phyloP scores from a whole-genome alignment of 2,113 vertebrate species.

The Mesoclemmys tuberculata region DNA sequence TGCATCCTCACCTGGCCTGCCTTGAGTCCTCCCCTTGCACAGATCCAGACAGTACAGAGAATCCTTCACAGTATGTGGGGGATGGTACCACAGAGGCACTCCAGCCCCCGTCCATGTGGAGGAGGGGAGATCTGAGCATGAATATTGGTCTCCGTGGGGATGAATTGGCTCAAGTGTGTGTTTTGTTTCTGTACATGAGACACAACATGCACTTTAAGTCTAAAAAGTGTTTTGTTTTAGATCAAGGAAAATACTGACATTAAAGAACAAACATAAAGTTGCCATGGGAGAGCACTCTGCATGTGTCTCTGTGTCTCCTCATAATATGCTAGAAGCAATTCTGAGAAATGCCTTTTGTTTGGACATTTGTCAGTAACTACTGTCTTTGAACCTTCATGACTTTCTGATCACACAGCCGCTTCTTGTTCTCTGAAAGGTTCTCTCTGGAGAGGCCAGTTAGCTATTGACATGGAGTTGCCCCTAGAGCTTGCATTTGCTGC shows the following conservation, averaged over 20 bases:
- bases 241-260: neutral
- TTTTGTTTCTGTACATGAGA: neutral
- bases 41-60: neutral
- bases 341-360: neutral
- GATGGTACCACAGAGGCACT: neutral
- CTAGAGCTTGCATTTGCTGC: neutral
- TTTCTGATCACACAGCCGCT: neutral
- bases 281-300: neutral
- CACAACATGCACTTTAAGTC: neutral
- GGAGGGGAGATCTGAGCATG: neutral
- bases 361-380: neutral
- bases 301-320: neutral
- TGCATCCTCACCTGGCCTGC: neutral
- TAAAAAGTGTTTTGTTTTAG: neutral
- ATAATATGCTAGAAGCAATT: neutral
- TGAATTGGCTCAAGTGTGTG: neutral
- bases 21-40: neutral
- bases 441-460: neutral
- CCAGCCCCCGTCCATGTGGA: neutral
- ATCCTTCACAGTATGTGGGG: neutral
- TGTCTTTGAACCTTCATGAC: neutral
- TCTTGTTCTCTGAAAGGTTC: neutral
- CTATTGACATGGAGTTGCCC: neutral
- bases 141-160: neutral
- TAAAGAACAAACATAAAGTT: conserved; percentile 1